These are phyloP conservation scores for Saccopteryx leptura DNA, from an alignment of 2,113 vertebrate species.

Conservation along the genomic window DNA sequence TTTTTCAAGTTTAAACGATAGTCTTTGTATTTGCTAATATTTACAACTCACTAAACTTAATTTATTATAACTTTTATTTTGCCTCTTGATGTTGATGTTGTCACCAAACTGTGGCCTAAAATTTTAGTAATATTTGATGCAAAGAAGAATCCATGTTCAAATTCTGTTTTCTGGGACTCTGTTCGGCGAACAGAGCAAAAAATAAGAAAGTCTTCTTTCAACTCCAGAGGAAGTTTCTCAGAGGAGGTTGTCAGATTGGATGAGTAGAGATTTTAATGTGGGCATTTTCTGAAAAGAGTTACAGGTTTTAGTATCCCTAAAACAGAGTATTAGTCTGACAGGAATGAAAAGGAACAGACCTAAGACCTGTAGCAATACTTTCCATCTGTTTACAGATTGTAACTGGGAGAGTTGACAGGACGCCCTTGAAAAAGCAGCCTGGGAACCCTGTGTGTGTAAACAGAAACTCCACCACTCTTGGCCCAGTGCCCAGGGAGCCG, in stretches of 20 bases:
- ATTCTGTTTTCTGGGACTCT: neutral
- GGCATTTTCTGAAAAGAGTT: slow-evolving; percentile 47
- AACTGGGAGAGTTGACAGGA: neutral
- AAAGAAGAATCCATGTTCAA: neutral
- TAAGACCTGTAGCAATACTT: slow-evolving; percentile 1
- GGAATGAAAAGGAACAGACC: slow-evolving; percentile 53
- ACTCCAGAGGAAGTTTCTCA: neutral
- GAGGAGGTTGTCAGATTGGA: neutral
- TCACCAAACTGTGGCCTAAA: neutral
- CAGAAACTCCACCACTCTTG: slow-evolving; percentile 42
- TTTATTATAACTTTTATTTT: neutral
- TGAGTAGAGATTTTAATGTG: slow-evolving; percentile 21
- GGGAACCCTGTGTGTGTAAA: neutral
- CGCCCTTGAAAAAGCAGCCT: neutral
- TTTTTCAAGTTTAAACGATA: neutral
- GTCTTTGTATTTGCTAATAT: neutral
- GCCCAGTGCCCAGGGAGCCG: neutral
- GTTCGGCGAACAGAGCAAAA: neutral
- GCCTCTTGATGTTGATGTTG: neutral
- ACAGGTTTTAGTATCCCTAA: neutral
- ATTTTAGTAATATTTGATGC: slow-evolving; percentile 2
- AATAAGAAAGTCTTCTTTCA: neutral
- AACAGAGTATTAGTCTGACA: slow-evolving; percentile 60
- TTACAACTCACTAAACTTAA: neutral
- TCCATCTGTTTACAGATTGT: slow-evolving; percentile 15